A percentile compares a stretch with the other conserved stretches of the same genome.
These are phyloP conservation scores for Rousettus madagascariensis DNA, from an alignment of 2,797 vertebrate genomes.

Conservation along the genomic window DNA sequence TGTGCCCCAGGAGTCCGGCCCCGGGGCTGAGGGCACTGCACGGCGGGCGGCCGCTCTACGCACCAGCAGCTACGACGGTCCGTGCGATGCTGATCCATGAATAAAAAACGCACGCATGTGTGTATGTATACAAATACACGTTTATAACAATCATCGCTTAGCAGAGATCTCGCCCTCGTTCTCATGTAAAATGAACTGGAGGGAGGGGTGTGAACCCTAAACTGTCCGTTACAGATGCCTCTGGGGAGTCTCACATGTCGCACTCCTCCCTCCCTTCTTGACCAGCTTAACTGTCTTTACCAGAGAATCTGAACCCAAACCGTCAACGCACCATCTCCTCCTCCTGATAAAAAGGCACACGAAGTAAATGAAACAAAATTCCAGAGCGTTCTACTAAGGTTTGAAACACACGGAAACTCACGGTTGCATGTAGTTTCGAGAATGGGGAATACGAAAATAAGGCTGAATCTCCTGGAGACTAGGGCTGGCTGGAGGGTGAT, in stretches of 20 bases:
- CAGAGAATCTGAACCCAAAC: neutral
- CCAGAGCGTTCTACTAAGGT: neutral
- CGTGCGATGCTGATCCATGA: neutral
- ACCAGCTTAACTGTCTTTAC: neutral
- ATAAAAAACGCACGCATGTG: neutral
- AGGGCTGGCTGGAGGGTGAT: neutral
- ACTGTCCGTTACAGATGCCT: neutral
- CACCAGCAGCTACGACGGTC: neutral
- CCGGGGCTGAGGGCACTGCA: neutral
- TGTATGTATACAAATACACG: neutral
- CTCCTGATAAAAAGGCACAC: neutral
- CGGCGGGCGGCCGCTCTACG: neutral
- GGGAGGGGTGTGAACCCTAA: neutral
- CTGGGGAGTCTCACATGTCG: neutral
- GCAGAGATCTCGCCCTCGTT: neutral
- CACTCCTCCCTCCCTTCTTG: neutral
- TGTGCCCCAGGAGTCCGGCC: neutral
- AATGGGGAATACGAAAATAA: neutral
- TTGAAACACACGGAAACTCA: neutral
- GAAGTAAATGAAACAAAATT: neutral
- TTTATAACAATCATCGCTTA: neutral
- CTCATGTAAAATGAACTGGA: neutral
- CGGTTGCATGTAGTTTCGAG: neutral
- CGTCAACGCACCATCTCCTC: neutral
- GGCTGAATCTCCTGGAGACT: neutral